Conservation (phyloP, 2,797 vertebrate species). For the Esox masquinongy region DNA sequence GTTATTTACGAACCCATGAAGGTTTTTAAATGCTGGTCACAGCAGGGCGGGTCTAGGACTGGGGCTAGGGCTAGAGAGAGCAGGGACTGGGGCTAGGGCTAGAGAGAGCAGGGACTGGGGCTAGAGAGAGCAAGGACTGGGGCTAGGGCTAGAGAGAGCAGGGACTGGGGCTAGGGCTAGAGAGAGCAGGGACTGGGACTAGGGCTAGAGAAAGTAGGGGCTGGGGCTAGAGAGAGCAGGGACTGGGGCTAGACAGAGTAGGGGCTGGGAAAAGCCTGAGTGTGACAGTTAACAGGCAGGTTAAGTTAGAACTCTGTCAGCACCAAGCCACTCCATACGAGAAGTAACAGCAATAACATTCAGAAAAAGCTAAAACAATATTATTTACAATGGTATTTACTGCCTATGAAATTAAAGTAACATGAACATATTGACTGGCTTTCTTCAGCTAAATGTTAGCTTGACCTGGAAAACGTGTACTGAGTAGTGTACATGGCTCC, state of each 20-base stretch:
- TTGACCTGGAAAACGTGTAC: not conserved
- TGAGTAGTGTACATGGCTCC: not conserved
- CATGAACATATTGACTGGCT: not conserved
- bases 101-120: no score
- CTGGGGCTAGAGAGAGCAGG: no score
- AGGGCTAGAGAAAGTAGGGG: no score
- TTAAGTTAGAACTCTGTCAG: conserved; percentile 71
- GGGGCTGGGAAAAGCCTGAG: conserved; percentile 12
- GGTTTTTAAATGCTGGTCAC: conserved; percentile 68
- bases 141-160: no score
- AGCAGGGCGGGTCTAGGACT: conserved; percentile 30
- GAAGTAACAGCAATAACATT: conserved; percentile 48
- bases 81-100: no score
- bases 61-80: no score
- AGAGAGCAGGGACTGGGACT: no score
- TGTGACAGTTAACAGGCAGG: conserved; percentile 63
- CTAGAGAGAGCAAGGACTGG: no score
- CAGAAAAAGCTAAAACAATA: conserved; percentile 26
- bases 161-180: no score
- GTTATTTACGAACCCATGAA: conserved; percentile 75
- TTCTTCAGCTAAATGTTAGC: not conserved
- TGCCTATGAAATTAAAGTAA: not conserved
- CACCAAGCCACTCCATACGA: conserved; percentile 44
- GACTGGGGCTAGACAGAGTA: not conserved
- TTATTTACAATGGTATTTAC: not conserved